These are phyloP conservation scores for Apostichopus japonicus DNA, from an alignment of 35 echinoderm and acorn worm genomes.

Conservation along the genomic window DNA sequence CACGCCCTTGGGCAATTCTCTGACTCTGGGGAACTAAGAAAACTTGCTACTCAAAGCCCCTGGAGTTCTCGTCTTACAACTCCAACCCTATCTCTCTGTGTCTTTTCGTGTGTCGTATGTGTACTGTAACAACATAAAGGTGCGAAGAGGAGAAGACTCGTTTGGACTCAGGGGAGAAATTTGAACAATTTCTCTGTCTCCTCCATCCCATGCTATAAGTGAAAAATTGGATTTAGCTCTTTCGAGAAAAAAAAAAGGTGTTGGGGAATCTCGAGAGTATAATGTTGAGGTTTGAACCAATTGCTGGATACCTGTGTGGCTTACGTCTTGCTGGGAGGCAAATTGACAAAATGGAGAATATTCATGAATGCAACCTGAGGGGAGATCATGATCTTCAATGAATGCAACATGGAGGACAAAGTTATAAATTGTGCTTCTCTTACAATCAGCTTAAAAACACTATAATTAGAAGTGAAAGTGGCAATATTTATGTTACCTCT, in stretches of 20 bases:
- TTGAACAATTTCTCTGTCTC: conserved; percentile 51
- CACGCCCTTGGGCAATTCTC: conserved; percentile 40
- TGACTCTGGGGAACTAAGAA: conserved; percentile 51
- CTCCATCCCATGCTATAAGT: conserved; percentile 4
- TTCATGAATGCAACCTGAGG: conserved; percentile 28
- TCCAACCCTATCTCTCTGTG: conserved; percentile 4
- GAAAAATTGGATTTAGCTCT: conserved; percentile 56
- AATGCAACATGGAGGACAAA: conserved; percentile 29
- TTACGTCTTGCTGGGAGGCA: conserved; percentile 38
- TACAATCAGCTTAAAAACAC: conserved; percentile 39
- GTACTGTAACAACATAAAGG: conserved; percentile 38
- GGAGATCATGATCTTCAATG: conserved; percentile 45
- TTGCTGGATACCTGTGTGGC: conserved; percentile 46
- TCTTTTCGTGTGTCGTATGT: not conserved
- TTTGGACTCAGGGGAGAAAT: conserved; percentile 50
- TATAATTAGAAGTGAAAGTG: conserved; percentile 48
- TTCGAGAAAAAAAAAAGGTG: not conserved
- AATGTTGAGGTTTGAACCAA: not conserved
- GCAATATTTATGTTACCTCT: conserved; percentile 29
- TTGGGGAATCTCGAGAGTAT: not conserved
- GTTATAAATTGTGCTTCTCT: conserved; percentile 52
- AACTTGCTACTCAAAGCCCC: conserved; percentile 49
- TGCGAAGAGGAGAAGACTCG: conserved; percentile 24
- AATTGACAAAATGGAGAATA: conserved; percentile 58
- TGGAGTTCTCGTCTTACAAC: conserved; percentile 40